These are phyloP conservation scores for Dasysyrphus tricinctus DNA, from an alignment of 2,888 invertebrate species.

Conservation along the genomic window DNA sequence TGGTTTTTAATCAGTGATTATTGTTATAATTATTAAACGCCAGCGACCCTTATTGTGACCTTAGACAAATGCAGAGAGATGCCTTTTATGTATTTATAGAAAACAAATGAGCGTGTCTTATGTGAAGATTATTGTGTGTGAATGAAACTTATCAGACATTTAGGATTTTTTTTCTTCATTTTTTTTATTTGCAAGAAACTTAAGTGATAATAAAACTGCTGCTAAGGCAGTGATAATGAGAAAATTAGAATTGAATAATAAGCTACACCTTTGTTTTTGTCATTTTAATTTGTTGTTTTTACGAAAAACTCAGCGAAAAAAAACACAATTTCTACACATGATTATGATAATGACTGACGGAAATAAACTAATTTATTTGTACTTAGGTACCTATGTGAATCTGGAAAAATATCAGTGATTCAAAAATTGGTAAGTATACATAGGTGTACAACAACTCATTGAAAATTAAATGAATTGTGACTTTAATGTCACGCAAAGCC, in stretches of 20 bases:
- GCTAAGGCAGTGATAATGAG: slow-evolving; percentile 6
- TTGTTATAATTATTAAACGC: slow-evolving; percentile 77
- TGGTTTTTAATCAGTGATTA: slow-evolving; percentile 80
- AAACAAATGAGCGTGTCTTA: slow-evolving; percentile 64
- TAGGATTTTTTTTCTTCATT: background rate
- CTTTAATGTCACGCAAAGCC: too few relatives aligned
- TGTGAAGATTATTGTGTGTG: slow-evolving; percentile 60
- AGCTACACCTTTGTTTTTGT: background rate
- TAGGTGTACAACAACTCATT: too few relatives aligned
- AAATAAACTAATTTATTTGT: too few relatives aligned
- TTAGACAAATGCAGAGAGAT: slow-evolving; percentile 62
- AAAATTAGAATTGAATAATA: background rate
- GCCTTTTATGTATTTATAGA: slow-evolving; percentile 40
- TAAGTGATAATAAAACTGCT: slow-evolving; percentile 46
- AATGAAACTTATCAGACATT: slow-evolving; percentile 55
- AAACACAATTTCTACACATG: background rate
- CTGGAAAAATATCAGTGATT: too few relatives aligned
- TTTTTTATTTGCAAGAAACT: background rate
- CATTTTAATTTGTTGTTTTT: background rate
- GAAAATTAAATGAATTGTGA: too few relatives aligned
- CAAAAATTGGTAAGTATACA: too few relatives aligned
- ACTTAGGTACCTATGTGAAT: too few relatives aligned
- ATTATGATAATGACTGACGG: too few relatives aligned
- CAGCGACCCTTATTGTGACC: slow-evolving; percentile 80
- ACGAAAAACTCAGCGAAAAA: slow-evolving; percentile 2